phyloP scores from a whole-genome alignment of 30 jellyfish, hydroid and myxozoan species.

The Chironex yamaguchii region DNA sequence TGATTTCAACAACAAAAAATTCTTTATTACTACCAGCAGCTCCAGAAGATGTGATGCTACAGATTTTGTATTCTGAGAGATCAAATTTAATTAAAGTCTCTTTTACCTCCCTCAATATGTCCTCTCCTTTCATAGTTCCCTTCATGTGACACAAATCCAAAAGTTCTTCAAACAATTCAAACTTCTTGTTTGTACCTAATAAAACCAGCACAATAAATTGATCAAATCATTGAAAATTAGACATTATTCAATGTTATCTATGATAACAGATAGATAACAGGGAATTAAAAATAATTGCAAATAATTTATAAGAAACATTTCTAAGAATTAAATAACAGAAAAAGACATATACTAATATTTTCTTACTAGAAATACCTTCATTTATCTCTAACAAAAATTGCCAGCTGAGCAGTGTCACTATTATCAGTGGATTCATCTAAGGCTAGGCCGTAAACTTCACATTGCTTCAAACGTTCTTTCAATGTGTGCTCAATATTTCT shows the following conservation, averaged over 20 bases:
- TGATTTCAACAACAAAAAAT: slow-evolving; percentile 17
- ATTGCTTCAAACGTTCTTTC: background rate
- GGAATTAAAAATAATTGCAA: too few relatives aligned
- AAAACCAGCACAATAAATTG: too few relatives aligned
- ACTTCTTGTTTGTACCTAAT: slow-evolving; percentile 14
- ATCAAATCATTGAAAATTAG: too few relatives aligned
- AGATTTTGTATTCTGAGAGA: slow-evolving; percentile 21
- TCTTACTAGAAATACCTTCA: too few relatives aligned
- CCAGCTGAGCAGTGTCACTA: background rate
- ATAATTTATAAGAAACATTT: too few relatives aligned
- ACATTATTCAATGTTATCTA: too few relatives aligned
- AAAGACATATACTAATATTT: too few relatives aligned
- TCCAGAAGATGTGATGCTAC: slow-evolving; percentile 24
- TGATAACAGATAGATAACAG: too few relatives aligned
- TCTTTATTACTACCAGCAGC: slow-evolving; percentile 43
- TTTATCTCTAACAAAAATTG: background rate
- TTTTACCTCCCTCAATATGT: slow-evolving; percentile 35
- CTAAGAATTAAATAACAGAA: too few relatives aligned
- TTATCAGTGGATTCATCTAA: background rate
- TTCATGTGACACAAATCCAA: slow-evolving; percentile 31
- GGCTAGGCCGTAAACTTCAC: background rate
- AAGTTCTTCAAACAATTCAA: slow-evolving; percentile 32
- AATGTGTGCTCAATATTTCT: slow-evolving; percentile 4
- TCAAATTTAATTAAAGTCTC: slow-evolving; percentile 1
- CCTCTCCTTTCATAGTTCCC: slow-evolving; percentile 29